Conservation (phyloP, 2,888 invertebrate species). For the Abscondita cerata region DNA sequence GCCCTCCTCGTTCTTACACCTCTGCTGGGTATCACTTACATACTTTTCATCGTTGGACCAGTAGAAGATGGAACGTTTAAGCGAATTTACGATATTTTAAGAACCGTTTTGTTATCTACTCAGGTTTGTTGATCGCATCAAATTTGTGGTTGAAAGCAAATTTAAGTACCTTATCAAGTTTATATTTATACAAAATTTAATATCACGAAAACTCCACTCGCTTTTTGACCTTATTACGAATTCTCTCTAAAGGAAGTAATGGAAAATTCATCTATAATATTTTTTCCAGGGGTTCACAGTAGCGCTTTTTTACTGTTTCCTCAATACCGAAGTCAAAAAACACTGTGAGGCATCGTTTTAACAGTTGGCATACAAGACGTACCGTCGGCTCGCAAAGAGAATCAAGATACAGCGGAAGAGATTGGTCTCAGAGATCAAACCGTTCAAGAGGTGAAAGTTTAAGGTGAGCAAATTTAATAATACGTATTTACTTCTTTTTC, state of each 20-base stretch:
- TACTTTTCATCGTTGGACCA: constrained; percentile 82
- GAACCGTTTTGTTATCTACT: constrained; percentile 83
- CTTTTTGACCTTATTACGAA: no score
- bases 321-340: constrained; percentile 90
- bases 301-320: constrained; percentile 87
- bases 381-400: constrained; percentile 65
- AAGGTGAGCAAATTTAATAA: constrained; percentile 65
- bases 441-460: constrained; percentile 67
- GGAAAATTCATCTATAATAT: not conserved
- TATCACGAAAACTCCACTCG: no score
- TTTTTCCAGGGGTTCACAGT: constrained; percentile 81
- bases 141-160: no score
- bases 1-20: constrained; percentile 89
- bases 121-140: constrained; percentile 68
- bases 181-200: not conserved
- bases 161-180: not conserved
- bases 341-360: constrained; percentile 79
- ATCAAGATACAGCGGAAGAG: constrained; percentile 72
- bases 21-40: constrained; percentile 86
- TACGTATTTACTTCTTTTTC: not conserved
- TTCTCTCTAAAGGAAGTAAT: no score
- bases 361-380: constrained; percentile 75
- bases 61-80: constrained; percentile 73
- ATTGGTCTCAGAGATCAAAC: constrained; percentile 77
- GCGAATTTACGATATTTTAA: constrained; percentile 75